Base-by-base conservation (phyloP, 2,113 vertebrate genomes). In the Amblyopsis rosae region DNA sequence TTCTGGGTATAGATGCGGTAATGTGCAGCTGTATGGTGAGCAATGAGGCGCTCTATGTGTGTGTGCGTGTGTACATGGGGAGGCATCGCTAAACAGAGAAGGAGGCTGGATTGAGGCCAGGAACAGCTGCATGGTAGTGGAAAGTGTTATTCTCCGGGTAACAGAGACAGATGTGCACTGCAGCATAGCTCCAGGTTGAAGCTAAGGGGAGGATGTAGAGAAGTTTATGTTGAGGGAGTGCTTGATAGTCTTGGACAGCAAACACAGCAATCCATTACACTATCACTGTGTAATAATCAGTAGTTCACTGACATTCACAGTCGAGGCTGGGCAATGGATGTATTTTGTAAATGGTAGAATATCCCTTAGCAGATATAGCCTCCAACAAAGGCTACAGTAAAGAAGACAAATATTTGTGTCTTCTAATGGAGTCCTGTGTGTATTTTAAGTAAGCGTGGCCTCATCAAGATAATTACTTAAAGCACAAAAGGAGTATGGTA, bases 131-230 rank as follows among this genome's bases (percentile, higher is more conserved):
- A 64, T 5, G 68, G 69, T 26, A 63, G 62, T 70, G 79, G 75
- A 70, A 68, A 66, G 59, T 77, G 68, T 80, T 59, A 70, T 74
- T 75, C 76, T 76, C 75, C 33, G 47, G 64, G 32, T 11, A 48
- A 81, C 82, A 72, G 59, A 80, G 57, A 68, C 87, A 82, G 83
- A 88, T 87, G 80, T 88, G 60, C 26, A 26, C 26, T 26, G 26
- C 73, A 12, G 71, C 67, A 35, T 63, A 33, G 65, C 53, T 81
- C 69, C 73, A 75, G 58, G 9, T 53, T 65, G 45, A 56, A 4
- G 55, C 68, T 32, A 17, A 69, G 61, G 72, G 56, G 65, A 45
- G 66, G 74, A 64, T 65, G 58, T 65, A 63, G 72, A 69, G 67
- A 76, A 70, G 66, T 72, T 48, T 75, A 61, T 65, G 76, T 69